Conservation (phyloP, 2,797 vertebrate genomes). For the Sandelia bainsii region DNA sequence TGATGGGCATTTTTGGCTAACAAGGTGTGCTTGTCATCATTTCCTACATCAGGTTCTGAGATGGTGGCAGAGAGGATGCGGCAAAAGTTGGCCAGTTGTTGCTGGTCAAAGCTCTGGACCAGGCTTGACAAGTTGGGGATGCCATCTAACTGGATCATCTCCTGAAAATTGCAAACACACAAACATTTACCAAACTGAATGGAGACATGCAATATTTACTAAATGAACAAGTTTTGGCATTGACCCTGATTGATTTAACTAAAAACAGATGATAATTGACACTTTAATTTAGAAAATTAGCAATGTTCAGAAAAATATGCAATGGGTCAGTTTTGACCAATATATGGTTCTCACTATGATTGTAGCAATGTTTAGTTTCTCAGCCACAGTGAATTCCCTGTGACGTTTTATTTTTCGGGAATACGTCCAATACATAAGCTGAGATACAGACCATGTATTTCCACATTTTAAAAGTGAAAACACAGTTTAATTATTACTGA, state of each 20-base stretch:
- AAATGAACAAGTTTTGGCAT: neutral
- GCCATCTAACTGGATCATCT: constrained; percentile 97
- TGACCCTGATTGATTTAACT: neutral
- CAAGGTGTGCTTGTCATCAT: constrained; percentile 97
- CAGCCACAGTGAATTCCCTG: neutral
- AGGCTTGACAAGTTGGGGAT: constrained; percentile 93
- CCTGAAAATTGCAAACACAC: constrained; percentile 78
- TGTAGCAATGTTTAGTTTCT: neutral
- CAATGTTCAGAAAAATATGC: too few species aligned
- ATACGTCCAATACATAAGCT: too few species aligned
- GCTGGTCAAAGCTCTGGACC: constrained; percentile 98
- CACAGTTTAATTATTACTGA: too few species aligned
- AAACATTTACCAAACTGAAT: neutral
- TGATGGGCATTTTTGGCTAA: constrained; percentile 97
- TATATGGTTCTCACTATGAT: neutral
- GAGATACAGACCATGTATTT: too few species aligned
- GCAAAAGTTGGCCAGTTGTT: constrained; percentile 99
- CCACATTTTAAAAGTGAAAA: too few species aligned
- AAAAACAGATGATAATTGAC: too few species aligned
- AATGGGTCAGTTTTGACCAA: too few species aligned
- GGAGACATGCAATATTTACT: neutral
- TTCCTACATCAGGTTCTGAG: constrained; percentile 95
- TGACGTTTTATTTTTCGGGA: neutral
- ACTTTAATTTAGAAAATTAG: too few species aligned
- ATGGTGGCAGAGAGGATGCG: constrained; percentile 98